Percentiles rank a stretch among this genome's conserved stretches.
Conservation (phyloP, 2,888 invertebrate species). For the Pilophorus perplexus region DNA sequence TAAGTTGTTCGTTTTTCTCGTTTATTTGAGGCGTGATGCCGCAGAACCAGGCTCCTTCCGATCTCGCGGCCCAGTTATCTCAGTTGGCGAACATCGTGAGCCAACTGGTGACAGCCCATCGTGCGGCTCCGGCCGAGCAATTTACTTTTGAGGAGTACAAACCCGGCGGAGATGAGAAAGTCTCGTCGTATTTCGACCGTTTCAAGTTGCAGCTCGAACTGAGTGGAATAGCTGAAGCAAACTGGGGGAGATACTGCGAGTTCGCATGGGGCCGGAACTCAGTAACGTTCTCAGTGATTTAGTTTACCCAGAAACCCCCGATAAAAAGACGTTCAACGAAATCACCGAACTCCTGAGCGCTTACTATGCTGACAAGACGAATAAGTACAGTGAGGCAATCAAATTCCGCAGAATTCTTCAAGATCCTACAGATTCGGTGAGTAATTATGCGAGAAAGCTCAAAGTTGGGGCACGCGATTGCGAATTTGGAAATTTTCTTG, state of each 20-base stretch:
- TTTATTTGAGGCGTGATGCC: no score
- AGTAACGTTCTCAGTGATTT: background rate
- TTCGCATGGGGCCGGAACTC: background rate
- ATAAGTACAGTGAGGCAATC: slow-evolving; percentile 24
- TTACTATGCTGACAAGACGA: no score
- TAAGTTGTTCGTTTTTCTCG: no score
- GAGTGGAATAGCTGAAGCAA: background rate
- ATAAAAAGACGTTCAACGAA: background rate
- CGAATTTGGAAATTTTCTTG: background rate
- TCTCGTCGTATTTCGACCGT: background rate
- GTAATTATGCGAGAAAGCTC: background rate
- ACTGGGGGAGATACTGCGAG: background rate
- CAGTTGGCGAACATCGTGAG: background rate
- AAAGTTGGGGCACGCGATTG: background rate
- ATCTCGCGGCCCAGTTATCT: background rate
- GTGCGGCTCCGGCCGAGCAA: background rate
- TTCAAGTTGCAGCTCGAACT: background rate
- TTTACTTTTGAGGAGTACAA: background rate
- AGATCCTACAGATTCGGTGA: background rate
- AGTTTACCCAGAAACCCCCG: background rate
- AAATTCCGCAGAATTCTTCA: background rate
- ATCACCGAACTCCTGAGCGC: background rate
- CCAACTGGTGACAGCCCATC: background rate
- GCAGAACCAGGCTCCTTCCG: no score
- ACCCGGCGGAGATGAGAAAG: background rate